A percentile compares a stretch with the other conserved stretches of the same genome.
Evolutionary conservation across 2,888 invertebrate species (phyloP).

Genomic region (Lasioglossum zephyrum): DNA sequence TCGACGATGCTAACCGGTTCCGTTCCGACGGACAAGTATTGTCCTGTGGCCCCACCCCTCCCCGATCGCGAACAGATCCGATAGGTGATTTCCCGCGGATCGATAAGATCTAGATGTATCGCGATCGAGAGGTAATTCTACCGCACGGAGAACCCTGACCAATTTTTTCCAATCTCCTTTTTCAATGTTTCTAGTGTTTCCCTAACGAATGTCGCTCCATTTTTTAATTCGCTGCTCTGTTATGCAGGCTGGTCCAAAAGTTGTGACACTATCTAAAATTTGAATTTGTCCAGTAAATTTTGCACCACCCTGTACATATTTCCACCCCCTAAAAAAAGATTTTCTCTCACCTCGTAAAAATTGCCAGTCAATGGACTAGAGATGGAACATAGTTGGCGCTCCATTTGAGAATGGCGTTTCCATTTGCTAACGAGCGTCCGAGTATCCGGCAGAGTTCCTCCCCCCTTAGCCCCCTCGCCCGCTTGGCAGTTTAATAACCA

Average conservation of each 20-base stretch:
- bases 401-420: conserved; percentile 21
- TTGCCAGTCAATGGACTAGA: neutral
- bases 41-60: conserved; percentile 10
- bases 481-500: conserved; percentile 78
- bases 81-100: conserved; percentile 20
- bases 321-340: neutral
- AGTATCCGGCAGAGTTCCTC: conserved; percentile 31
- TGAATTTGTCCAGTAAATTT: neutral
- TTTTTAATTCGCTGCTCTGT: neutral
- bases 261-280: neutral
- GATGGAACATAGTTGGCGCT: neutral
- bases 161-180: conserved; percentile 5
- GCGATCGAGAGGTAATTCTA: neutral
- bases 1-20: conserved; percentile 69
- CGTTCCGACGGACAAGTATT: conserved; percentile 33
- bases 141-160: neutral
- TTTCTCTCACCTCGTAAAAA: neutral
- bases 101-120: conserved; percentile 11
- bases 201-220: neutral
- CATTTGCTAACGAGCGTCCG: conserved; percentile 51
- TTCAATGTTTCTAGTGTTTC: neutral
- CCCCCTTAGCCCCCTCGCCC: conserved; percentile 10
- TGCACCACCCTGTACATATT: neutral
- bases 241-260: neutral
- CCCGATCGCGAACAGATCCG: conserved; percentile 2